Evolutionary conservation across 1,140 invertebrate species (phyloP).

Genomic region (Halyomorpha halys): DNA sequence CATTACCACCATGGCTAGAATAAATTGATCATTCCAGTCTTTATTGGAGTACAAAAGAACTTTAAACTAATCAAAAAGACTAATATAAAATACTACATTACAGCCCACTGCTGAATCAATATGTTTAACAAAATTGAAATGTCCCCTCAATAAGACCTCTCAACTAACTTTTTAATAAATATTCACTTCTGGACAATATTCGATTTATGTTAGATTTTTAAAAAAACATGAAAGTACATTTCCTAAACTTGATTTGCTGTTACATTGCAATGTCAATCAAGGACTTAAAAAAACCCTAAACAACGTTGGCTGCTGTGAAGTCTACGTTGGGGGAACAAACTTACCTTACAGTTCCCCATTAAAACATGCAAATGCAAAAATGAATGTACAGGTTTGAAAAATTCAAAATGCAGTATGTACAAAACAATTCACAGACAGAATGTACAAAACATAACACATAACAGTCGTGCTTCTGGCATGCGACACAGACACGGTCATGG

Average conservation of each 20-base stretch:
- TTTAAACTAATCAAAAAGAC: no score
- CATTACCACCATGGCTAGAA: no score
- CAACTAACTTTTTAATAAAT: no score
- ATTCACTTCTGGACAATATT: no score
- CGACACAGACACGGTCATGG: slow-evolving; percentile 24
- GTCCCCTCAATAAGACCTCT: no score
- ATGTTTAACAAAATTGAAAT: no score
- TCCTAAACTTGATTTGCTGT: neutral
- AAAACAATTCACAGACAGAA: slow-evolving; percentile 22
- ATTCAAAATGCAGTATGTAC: slow-evolving; percentile 26
- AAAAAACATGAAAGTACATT: no score
- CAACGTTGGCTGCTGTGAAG: slow-evolving; percentile 21
- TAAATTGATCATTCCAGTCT: no score
- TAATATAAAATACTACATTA: no score
- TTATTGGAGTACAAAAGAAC: no score
- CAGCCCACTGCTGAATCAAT: no score
- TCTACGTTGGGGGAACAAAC: slow-evolving; percentile 21
- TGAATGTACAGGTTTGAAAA: slow-evolving; percentile 22
- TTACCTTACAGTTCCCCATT: slow-evolving; percentile 26
- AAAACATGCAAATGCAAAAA: slow-evolving; percentile 21
- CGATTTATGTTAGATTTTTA: no score
- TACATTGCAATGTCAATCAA: slow-evolving; percentile 14
- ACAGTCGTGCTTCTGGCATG: slow-evolving; percentile 26
- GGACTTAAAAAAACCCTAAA: slow-evolving; percentile 5
- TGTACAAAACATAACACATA: slow-evolving; percentile 20